phyloP scores from a whole-genome alignment of 2,113 vertebrate genomes.

The Otus sunia region DNA sequence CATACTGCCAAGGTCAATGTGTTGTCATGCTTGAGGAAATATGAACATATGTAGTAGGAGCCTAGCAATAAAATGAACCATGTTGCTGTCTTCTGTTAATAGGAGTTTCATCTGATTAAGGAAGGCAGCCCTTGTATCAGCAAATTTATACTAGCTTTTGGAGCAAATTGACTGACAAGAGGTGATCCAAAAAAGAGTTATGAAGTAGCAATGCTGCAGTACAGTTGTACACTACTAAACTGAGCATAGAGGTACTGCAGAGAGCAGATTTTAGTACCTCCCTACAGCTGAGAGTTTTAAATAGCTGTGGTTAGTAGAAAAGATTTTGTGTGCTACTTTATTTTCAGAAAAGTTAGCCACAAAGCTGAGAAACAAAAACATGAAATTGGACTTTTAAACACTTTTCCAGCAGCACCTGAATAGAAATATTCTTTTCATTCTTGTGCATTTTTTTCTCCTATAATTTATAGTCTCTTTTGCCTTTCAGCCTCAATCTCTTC shows the following conservation, averaged over 20 bases:
- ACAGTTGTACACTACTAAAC: neutral
- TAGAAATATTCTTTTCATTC: neutral
- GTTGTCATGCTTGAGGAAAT: constrained; percentile 35
- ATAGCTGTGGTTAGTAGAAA: neutral
- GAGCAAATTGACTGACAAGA: constrained; percentile 13
- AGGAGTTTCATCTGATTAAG: constrained; percentile 29
- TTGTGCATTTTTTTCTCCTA: neutral
- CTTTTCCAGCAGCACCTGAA: neutral
- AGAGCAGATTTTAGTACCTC: neutral
- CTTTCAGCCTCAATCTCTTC: constrained; percentile 21
- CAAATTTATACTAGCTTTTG: constrained; percentile 1
- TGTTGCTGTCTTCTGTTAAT: constrained; percentile 6
- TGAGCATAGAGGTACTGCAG: neutral
- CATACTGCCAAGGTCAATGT: constrained; percentile 55
- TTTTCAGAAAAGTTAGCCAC: neutral
- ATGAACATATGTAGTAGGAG: constrained; percentile 11
- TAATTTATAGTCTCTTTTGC: neutral
- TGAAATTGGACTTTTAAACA: neutral
- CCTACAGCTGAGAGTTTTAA: neutral
- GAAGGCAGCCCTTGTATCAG: constrained; percentile 13
- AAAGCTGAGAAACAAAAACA: constrained; percentile 3
- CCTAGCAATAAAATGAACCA: constrained; percentile 28
- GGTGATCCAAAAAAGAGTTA: neutral
- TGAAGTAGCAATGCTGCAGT: neutral
- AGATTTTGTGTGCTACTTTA: neutral